Evolutionary conservation across 1,140 invertebrate genomes (phyloP).

Genomic region (Meloidogyne floridensis): DNA sequence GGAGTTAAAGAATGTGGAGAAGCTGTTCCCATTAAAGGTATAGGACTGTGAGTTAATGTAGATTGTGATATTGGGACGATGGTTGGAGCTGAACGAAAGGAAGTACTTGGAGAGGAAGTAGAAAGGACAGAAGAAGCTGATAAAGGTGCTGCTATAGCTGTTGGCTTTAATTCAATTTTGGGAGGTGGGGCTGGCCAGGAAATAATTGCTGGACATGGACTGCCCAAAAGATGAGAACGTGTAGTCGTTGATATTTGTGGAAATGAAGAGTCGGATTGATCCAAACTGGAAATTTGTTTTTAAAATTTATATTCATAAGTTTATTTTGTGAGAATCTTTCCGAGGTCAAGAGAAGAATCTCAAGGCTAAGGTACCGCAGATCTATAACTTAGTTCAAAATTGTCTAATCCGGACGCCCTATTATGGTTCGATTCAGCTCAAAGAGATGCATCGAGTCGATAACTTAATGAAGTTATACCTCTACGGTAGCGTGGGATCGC

Average conservation of each 20-base stretch:
- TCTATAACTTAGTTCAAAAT: no score
- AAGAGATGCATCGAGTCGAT: no score
- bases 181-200: slow-evolving; percentile 31
- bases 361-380: no score
- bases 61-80: not conserved
- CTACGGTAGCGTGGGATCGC: no score
- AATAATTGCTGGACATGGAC: slow-evolving; percentile 28
- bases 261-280: not conserved
- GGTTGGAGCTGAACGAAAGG: slow-evolving; percentile 8
- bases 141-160: slow-evolving; percentile 21
- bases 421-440: no score
- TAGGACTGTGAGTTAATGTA: slow-evolving; percentile 12
- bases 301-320: not conserved
- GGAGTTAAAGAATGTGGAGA: slow-evolving; percentile 21
- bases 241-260: not conserved
- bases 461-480: no score
- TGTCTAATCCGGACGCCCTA: no score
- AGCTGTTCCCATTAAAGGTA: not conserved
- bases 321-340: not conserved
- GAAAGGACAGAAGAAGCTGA: slow-evolving; percentile 28
- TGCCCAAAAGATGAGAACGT: slow-evolving; percentile 11
- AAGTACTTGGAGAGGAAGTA: not conserved
- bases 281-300: not conserved
- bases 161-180: slow-evolving; percentile 18
- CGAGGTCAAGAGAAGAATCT: no score